Conservation (phyloP, 2,888 invertebrate genomes). For the Brachylomia viminalis region DNA sequence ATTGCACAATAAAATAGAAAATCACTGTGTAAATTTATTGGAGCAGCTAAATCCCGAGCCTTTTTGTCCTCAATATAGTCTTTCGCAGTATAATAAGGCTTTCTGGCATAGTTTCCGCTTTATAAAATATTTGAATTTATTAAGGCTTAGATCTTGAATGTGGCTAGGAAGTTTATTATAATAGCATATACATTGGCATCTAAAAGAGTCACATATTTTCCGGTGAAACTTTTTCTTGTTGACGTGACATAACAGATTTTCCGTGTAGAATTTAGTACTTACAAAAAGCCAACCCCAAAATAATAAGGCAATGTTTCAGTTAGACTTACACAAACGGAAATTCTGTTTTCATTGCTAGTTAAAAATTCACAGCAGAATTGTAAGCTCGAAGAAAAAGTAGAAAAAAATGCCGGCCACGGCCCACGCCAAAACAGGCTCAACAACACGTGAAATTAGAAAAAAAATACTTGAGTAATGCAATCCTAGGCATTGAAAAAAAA, state of each 20-base stretch:
- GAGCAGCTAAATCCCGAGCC: too few relatives aligned
- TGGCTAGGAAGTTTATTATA: too few relatives aligned
- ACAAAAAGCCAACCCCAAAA: not conserved
- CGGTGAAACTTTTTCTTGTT: too few relatives aligned
- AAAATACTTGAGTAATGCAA: conserved; percentile 50
- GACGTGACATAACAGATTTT: not conserved
- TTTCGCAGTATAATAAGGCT: too few relatives aligned
- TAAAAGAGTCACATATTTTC: too few relatives aligned
- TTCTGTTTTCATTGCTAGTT: conserved; percentile 18
- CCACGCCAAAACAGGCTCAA: conserved; percentile 27
- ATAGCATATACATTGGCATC: too few relatives aligned
- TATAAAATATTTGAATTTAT: too few relatives aligned
- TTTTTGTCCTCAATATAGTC: too few relatives aligned
- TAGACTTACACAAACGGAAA: not conserved
- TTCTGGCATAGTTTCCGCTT: too few relatives aligned
- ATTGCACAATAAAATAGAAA: too few relatives aligned
- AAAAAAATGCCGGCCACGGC: conserved; percentile 14
- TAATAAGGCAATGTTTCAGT: not conserved
- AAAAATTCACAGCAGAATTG: conserved; percentile 38
- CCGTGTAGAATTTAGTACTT: not conserved
- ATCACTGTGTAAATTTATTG: too few relatives aligned
- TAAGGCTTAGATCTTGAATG: too few relatives aligned
- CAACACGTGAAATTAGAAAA: conserved; percentile 38
- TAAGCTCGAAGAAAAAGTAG: conserved; percentile 7
- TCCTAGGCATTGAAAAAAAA: conserved; percentile 14